Conservation (phyloP, 2,888 invertebrate species). For the Morpho helenor region DNA sequence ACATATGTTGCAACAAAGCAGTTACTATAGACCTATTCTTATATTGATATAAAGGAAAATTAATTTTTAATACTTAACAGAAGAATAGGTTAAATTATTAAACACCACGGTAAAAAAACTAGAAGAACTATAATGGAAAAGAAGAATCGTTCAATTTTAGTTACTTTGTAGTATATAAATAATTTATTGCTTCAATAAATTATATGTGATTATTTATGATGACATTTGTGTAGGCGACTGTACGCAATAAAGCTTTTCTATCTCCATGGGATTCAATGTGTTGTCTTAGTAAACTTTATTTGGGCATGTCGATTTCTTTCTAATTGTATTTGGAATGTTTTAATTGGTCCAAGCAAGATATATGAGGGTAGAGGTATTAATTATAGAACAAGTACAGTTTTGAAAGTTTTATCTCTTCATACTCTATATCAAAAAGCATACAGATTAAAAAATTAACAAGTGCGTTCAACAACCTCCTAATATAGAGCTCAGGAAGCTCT, state of each 20-base stretch:
- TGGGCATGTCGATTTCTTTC: constrained; percentile 14
- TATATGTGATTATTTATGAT: background rate
- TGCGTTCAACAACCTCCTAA: too few relatives aligned
- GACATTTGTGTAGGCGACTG: constrained; percentile 3
- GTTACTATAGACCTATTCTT: too few relatives aligned
- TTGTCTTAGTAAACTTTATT: constrained; percentile 15
- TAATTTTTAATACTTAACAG: too few relatives aligned
- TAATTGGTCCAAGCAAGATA: constrained; percentile 14
- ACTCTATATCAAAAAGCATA: background rate
- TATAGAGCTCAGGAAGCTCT: too few relatives aligned
- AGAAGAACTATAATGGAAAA: too few relatives aligned
- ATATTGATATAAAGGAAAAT: too few relatives aligned
- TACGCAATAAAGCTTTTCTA: constrained; percentile 6
- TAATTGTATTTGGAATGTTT: constrained; percentile 18
- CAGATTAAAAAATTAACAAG: too few relatives aligned
- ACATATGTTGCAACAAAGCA: too few relatives aligned
- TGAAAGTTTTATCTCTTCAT: background rate
- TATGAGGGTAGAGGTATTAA: background rate
- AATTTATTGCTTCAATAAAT: background rate
- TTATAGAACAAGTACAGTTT: background rate
- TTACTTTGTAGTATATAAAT: too few relatives aligned
- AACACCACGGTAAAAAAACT: too few relatives aligned
- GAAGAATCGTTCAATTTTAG: too few relatives aligned
- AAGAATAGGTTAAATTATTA: too few relatives aligned
- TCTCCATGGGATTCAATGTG: constrained; percentile 8